Evolutionary conservation across 2,113 vertebrate genomes (phyloP).

Genomic region (zebrafish (Danio rerio)): DNA sequence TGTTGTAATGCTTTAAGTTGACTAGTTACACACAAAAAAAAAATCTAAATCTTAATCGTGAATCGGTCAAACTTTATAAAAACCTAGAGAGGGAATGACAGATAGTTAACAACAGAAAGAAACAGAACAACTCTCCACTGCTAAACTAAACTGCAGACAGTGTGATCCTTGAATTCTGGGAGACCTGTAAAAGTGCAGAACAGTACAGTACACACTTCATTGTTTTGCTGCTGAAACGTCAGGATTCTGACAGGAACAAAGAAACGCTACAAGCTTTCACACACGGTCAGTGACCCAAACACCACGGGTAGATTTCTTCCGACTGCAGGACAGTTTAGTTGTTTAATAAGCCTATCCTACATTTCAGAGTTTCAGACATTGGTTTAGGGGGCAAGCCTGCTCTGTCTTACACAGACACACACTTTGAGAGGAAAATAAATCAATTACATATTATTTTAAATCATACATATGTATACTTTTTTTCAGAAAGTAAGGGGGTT

Average conservation of each 20-base stretch:
- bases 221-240: constrained; percentile 23
- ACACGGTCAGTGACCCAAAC: constrained; percentile 35
- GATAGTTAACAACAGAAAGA: background rate
- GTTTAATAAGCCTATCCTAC: constrained; percentile 46
- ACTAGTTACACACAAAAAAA: too few species aligned
- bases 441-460: too few species aligned
- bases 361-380: constrained; percentile 29
- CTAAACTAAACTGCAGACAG: constrained; percentile 1
- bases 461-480: too few species aligned
- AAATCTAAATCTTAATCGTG: too few species aligned
- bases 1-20: too few species aligned
- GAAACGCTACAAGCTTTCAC: constrained; percentile 22
- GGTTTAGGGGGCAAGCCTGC: background rate
- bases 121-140: background rate
- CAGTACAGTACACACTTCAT: background rate
- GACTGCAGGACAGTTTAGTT: constrained; percentile 26
- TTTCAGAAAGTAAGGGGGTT: too few species aligned
- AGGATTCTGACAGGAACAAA: constrained; percentile 11
- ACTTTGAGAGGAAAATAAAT: background rate
- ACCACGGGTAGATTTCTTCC: background rate
- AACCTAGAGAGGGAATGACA: too few species aligned
- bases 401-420: background rate
- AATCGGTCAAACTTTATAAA: too few species aligned
- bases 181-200: constrained; percentile 5
- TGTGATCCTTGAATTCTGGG: background rate